phyloP scores from a whole-genome alignment of 2,113 vertebrate genomes.

The Neomonachus schauinslandi region DNA sequence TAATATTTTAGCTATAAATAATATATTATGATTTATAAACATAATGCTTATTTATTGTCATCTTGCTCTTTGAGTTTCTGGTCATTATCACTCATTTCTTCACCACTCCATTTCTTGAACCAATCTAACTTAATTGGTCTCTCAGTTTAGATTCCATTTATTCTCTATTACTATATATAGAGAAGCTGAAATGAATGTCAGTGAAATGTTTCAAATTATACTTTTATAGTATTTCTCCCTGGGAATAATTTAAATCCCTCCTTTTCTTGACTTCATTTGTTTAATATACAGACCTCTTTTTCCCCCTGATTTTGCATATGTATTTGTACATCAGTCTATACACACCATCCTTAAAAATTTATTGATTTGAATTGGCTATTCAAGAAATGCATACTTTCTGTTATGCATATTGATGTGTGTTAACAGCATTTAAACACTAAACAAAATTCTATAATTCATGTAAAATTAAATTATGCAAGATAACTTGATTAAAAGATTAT shows the following conservation, averaged over 20 bases:
- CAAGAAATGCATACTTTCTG: not conserved
- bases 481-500: not conserved
- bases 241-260: not conserved
- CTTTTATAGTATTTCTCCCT: not conserved
- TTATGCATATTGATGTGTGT: not conserved
- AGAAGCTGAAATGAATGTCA: not conserved
- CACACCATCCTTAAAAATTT: not conserved
- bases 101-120: not conserved
- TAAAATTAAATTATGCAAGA: not conserved
- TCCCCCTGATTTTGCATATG: not conserved
- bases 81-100: not conserved
- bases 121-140: not conserved
- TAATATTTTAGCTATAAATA: not conserved
- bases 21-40: not conserved
- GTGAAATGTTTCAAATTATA: not conserved
- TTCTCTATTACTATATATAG: not conserved
- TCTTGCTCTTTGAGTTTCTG: not conserved
- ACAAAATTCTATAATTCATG: not conserved
- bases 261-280: not conserved
- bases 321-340: not conserved
- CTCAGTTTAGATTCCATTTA: not conserved
- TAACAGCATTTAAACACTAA: not conserved
- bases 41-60: not conserved
- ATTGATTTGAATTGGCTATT: not conserved
- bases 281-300: not conserved